Evolutionary conservation across 2,113 vertebrate genomes (phyloP).

Genomic region (Lichenostomus cassidix): DNA sequence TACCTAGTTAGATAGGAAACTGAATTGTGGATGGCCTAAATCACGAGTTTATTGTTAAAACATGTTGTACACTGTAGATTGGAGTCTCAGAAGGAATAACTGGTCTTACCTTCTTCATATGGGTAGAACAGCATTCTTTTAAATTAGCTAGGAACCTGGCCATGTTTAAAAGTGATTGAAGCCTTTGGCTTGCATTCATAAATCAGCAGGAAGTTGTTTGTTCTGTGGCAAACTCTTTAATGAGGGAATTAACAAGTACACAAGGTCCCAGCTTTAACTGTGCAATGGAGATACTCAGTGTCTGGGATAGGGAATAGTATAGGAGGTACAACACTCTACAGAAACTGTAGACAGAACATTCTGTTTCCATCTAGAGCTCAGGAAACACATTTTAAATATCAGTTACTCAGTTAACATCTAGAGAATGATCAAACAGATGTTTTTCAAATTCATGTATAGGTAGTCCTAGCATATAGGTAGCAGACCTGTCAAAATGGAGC

Average conservation of each 20-base stretch:
- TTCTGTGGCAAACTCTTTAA: not conserved
- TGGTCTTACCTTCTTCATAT: not conserved
- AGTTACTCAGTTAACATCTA: not conserved
- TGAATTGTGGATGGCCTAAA: not conserved
- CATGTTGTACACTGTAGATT: not conserved
- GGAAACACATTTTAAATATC: not conserved
- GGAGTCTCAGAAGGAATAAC: not conserved
- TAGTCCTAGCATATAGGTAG: not conserved
- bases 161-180: not conserved
- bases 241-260: not conserved
- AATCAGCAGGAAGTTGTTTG: not conserved
- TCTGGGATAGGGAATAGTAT: not conserved
- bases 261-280: not conserved
- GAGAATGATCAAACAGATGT: not conserved
- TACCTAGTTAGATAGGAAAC: not conserved
- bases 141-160: not conserved
- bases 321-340: not conserved
- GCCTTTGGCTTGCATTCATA: not conserved
- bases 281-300: not conserved
- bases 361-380: not conserved
- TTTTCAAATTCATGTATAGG: not conserved
- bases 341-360: not conserved
- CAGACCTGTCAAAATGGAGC: not conserved
- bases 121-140: not conserved
- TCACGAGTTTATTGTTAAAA: not conserved